Base-by-base conservation (phyloP, 2,797 vertebrate genomes). In the Chelon labrosus region DNA sequence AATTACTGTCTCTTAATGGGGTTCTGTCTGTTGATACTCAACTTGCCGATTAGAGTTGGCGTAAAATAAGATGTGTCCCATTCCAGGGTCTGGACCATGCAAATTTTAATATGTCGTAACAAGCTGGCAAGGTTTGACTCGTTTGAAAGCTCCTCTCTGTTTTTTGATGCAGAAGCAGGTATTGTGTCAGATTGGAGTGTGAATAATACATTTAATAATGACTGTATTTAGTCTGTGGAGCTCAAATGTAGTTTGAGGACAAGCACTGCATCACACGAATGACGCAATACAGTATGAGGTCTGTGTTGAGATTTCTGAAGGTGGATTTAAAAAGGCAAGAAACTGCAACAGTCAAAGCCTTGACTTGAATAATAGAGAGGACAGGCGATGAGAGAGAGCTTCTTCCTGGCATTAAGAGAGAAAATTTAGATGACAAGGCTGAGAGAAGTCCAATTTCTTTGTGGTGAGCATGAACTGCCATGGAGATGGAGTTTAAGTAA, bases 401-500 rank as follows among this genome's bases (percentile, higher is more conserved):
- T 79, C 49, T 51, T 65, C 25, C 39, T 61, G 27, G 35, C 79
- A 42, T 19, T 19, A 69, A 41, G 66, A 70, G 51, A 74, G 55
- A 37, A 79, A 81, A 83, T 80, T 44, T 67, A 54, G 63, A 65
- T 11, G 67, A 70, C 69, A 69, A 41, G 49, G 20, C 46, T 64
- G 57, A 81, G 41, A 71, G 65, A 75, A 61, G 58, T 69, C 62
- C 44, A 59, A 73, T 66, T 64, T 84, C 17, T 19, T 61, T 85
- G 75, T 1, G 72, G 86, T 79, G 59, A 79, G 51, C 52, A 58
- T 39, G 35, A 46, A 17, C 63, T 37, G 17, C 83, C 75, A 80
- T 56, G 65, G 80, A 80, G 80, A 86, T 25, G 50, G 37, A 53
- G 44, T 37, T 20, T 71, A 81, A 87, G 56, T 58, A 69, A 72